Evolutionary conservation across 2,888 invertebrate genomes (phyloP), one percentile per base, ranked within the genome.

Genomic region (Heliconius sara): DNA sequence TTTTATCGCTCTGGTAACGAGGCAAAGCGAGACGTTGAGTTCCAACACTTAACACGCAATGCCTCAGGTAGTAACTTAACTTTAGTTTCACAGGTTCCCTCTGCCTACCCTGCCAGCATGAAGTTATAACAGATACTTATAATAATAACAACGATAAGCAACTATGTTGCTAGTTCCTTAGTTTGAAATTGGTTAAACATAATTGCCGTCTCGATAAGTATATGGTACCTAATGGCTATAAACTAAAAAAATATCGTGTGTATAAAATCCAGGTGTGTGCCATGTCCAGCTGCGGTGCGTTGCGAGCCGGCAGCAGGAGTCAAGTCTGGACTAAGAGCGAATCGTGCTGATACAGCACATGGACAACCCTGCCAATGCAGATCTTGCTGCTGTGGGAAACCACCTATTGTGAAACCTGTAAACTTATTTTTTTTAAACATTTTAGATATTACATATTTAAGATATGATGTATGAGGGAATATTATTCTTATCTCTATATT

Each of bases 331-430:
- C 88, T 83, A 0, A 88, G 88, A 16, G 93, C 92, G 77, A 85
- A 87, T 76, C 89, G 88, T 1, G 87, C 91, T 66, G 91, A 89
- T 71, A 92, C 91, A 7, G 88, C 87, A 30, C 92, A 92, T 85
- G 90, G 91, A 73, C 84, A 86, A 0, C 88, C 91, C 3, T 93
- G 94, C 84, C 90, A 89, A 0, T 95, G 94, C 83, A 85, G 91
- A 1, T 84, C 88, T 0, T 95, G 94, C 86, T 94, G 94, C 87
- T 94, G 94, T 71, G 92, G 92, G 3, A 92, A 94, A 79, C 87
- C 89, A 0, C 85, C 90, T 0, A 81, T 85, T 10, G 89, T 91
- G 25, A 94, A 91, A 83, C 94, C 94, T 82, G 94, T 95, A 27
- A 43, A 25, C 68, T 70, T n/a, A 0, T 19, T 52, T n/a, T 60